phyloP scores from a whole-genome alignment of 2,888 invertebrate genomes.

The Trissoscelio sp. region DNA sequence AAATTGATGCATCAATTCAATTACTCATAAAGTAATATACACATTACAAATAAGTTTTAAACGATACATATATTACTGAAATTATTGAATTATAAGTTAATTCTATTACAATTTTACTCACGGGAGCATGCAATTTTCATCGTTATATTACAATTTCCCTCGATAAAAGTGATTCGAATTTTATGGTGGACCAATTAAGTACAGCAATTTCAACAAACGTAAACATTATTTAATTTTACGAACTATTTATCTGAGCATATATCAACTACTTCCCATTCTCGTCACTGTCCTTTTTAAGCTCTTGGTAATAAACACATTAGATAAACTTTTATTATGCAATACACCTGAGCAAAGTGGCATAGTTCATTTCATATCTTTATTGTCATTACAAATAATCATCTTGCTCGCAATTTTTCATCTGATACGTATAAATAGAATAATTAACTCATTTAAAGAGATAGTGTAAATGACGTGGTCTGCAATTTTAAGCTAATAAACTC shows the following conservation, averaged over 20 bases:
- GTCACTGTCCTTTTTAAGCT: background rate
- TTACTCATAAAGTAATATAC: too few relatives aligned
- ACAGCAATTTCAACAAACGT: background rate
- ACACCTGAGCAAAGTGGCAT: background rate
- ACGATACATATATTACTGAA: background rate
- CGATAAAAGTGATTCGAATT: conserved; percentile 4
- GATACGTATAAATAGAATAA: conserved; percentile 22
- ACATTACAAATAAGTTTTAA: background rate
- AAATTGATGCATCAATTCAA: too few relatives aligned
- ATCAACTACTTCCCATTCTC: background rate
- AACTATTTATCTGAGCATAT: background rate
- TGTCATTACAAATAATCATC: conserved; percentile 4
- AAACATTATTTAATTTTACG: conserved; percentile 11
- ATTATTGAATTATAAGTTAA: background rate
- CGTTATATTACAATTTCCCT: background rate
- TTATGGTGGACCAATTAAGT: conserved; percentile 1
- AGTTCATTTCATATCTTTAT: conserved; percentile 24
- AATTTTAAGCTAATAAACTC: conserved; percentile 37
- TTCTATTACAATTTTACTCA: background rate
- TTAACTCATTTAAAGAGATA: conserved; percentile 10
- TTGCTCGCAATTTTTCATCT: conserved; percentile 27
- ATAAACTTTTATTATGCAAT: conserved; percentile 21
- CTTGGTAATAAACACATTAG: conserved; percentile 21
- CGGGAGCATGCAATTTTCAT: background rate
- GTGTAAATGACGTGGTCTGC: conserved; percentile 23